These are phyloP conservation scores for Myrmophylax atrothorax DNA, from an alignment of 2,113 vertebrate species.

Conservation along the genomic window DNA sequence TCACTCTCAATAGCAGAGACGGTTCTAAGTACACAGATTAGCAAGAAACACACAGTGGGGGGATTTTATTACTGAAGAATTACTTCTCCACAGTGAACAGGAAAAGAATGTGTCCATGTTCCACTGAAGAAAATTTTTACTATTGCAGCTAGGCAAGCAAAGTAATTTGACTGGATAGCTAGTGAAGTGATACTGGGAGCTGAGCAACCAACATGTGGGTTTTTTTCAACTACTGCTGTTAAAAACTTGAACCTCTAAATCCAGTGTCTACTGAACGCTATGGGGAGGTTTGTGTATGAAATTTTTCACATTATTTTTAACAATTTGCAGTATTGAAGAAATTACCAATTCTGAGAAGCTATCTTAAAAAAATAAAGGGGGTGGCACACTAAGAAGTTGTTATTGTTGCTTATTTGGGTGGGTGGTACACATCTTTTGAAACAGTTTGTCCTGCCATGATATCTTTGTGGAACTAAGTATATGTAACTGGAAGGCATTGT, in stretches of 20 bases:
- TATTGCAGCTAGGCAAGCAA: background rate
- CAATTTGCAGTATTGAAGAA: background rate
- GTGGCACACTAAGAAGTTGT: background rate
- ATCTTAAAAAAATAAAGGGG: background rate
- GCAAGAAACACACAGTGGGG: background rate
- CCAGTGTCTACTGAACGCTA: background rate
- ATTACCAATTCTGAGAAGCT: background rate
- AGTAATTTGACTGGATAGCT: background rate
- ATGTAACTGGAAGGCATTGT: background rate
- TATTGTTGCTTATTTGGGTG: background rate
- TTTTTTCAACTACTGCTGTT: background rate
- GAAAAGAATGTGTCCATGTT: background rate
- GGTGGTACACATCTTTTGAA: background rate
- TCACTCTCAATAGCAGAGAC: background rate
- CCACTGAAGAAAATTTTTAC: background rate
- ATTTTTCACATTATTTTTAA: background rate
- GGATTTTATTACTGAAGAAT: background rate
- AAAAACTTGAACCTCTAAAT: background rate
- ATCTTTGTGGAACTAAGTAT: background rate
- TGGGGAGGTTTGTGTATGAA: background rate
- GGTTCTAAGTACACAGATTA: background rate
- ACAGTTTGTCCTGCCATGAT: background rate
- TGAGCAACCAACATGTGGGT: background rate
- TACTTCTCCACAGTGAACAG: background rate
- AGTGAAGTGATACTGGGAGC: background rate